These are phyloP conservation scores for Drosophila prosaltans DNA, from an alignment of 1,140 invertebrate genomes.

Conservation along the genomic window DNA sequence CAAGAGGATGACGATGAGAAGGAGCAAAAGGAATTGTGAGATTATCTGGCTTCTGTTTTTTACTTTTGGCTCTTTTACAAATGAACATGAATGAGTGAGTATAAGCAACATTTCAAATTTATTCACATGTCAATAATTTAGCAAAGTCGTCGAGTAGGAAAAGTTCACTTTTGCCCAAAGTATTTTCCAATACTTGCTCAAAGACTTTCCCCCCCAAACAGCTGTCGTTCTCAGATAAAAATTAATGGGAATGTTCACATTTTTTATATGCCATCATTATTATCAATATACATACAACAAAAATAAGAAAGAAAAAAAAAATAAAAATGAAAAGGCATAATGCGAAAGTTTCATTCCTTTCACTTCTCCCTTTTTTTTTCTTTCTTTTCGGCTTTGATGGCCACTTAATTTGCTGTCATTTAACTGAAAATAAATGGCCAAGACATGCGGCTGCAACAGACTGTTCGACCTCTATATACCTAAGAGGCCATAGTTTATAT, in stretches of 20 bases:
- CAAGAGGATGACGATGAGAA: not conserved
- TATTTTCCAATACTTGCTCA: not conserved
- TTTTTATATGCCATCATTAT: slow-evolving; percentile 66
- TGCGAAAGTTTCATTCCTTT: slow-evolving; percentile 31
- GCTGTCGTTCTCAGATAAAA: slow-evolving; percentile 66
- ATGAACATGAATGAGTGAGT: slow-evolving; percentile 1
- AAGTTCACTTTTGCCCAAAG: not conserved
- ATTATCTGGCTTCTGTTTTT: slow-evolving; percentile 35
- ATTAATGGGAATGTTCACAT: slow-evolving; percentile 58
- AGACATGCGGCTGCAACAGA: slow-evolving; percentile 53
- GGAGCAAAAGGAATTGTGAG: slow-evolving; percentile 16
- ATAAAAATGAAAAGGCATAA: slow-evolving; percentile 7
- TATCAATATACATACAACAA: slow-evolving; percentile 66
- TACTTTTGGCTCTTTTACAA: slow-evolving; percentile 22
- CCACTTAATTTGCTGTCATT: slow-evolving; percentile 74
- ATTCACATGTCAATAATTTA: slow-evolving; percentile 71
- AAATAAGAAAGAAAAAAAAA: slow-evolving; percentile 28
- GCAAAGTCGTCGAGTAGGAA: not conserved
- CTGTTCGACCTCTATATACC: not conserved
- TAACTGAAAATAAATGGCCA: slow-evolving; percentile 71
- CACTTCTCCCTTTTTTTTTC: not conserved
- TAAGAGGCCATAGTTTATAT: not conserved
- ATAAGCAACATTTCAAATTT: slow-evolving; percentile 49
- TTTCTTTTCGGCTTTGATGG: slow-evolving; percentile 24
- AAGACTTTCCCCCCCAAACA: slow-evolving; percentile 28